Percentiles rank a stretch among this genome's conserved stretches.
phyloP scores from a whole-genome alignment of 1,140 invertebrate species.

The Andricus grossulariae region DNA sequence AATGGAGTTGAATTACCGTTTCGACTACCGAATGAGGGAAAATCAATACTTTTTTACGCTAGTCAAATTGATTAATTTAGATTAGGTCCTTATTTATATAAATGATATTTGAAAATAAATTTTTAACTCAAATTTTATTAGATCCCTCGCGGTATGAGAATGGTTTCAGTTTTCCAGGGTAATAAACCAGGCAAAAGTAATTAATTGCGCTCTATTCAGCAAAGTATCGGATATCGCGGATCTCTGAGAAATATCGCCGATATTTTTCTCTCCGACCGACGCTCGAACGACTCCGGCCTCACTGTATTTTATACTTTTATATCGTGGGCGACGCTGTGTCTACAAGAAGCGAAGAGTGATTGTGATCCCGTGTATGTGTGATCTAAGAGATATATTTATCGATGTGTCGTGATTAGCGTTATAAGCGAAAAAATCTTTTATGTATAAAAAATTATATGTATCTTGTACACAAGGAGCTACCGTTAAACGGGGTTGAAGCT shows the following conservation, averaged over 20 bases:
- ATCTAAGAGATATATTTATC: slow-evolving; percentile 55
- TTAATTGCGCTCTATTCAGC: not conserved
- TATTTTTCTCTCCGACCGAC: slow-evolving; percentile 34
- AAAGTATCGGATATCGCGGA: not conserved
- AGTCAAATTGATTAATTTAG: slow-evolving; percentile 14
- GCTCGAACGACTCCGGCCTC: slow-evolving; percentile 48
- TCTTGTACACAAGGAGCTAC: not conserved
- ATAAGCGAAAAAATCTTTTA: slow-evolving; percentile 38
- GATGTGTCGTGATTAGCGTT: slow-evolving; percentile 56
- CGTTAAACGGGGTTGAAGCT: slow-evolving; percentile 3
- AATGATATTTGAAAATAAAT: not conserved
- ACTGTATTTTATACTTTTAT: slow-evolving; percentile 64
- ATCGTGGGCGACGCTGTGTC: slow-evolving; percentile 43
- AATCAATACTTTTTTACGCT: not conserved
- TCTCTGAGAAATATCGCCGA: slow-evolving; percentile 2
- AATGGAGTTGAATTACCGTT: too few relatives aligned
- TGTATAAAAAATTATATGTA: slow-evolving; percentile 14
- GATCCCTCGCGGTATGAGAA: not conserved
- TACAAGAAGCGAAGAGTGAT: slow-evolving; percentile 39
- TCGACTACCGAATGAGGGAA: not conserved
- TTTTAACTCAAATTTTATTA: not conserved
- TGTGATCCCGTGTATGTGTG: slow-evolving; percentile 41
- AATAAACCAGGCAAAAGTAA: too few relatives aligned
- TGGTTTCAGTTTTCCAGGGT: not conserved
- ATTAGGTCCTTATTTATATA: slow-evolving; percentile 14